Evolutionary conservation across 64 coral and sea anemone genomes (phyloP).

Genomic region (Dendronephthya gigantea): DNA sequence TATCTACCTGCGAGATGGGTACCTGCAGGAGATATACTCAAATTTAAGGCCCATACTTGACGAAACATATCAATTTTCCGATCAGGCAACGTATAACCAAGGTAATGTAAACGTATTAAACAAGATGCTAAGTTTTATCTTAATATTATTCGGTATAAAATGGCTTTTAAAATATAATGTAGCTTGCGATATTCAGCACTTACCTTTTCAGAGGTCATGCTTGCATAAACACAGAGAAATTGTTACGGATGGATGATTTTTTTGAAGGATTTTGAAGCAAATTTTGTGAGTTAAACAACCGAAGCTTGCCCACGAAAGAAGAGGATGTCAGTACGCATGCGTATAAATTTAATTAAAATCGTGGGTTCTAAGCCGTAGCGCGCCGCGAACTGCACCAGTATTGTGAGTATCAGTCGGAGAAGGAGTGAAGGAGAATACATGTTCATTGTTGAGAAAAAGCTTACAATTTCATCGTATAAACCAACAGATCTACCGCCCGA

Average conservation of each 20-base stretch:
- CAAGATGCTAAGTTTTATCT: not conserved
- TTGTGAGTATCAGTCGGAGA: too few relatives aligned
- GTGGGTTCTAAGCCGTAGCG: not conserved
- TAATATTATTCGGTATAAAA: not conserved
- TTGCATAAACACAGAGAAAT: not conserved
- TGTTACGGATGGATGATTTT: not conserved
- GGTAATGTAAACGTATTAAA: not conserved
- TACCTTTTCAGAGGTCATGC: not conserved
- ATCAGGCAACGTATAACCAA: not conserved
- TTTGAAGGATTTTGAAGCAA: not conserved
- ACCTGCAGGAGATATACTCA: not conserved
- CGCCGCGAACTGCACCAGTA: too few relatives aligned
- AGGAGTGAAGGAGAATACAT: not conserved
- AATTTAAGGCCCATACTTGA: not conserved
- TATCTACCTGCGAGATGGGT: not conserved
- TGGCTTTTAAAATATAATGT: not conserved
- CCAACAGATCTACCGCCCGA: too few relatives aligned
- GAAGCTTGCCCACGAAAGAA: not conserved
- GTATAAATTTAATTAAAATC: not conserved
- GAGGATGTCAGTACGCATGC: not conserved
- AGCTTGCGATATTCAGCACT: not conserved
- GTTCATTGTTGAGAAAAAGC: too few relatives aligned
- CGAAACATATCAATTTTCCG: not conserved
- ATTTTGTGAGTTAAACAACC: not conserved
- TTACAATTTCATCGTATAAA: too few relatives aligned